phyloP scores from a whole-genome alignment of 2,888 invertebrate genomes.

The Drosophila maculinotata region DNA sequence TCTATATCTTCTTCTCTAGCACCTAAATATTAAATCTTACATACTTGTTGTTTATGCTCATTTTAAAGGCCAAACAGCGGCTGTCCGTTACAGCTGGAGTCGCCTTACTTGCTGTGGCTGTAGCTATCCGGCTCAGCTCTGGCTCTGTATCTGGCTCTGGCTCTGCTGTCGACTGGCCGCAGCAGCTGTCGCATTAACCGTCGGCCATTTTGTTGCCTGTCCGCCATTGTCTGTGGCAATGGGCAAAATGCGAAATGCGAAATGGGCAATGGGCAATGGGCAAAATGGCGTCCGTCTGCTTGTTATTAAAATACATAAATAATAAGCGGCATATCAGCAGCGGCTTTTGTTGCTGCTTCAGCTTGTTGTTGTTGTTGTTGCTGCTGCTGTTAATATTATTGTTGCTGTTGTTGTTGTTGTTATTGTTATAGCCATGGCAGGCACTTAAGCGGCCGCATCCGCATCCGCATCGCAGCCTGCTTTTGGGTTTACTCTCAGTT shows the following conservation, averaged over 20 bases:
- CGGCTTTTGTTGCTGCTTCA: constrained; percentile 75
- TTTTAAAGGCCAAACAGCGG: constrained; percentile 50
- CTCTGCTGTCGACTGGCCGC: constrained; percentile 40
- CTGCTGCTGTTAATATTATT: constrained; percentile 6
- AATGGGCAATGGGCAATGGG: constrained; percentile 34
- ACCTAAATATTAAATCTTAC: neutral
- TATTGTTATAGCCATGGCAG: constrained; percentile 77
- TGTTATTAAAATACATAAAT: constrained; percentile 81
- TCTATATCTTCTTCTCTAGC: constrained; percentile 3
- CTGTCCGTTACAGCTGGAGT: constrained; percentile 45
- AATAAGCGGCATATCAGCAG: constrained; percentile 82
- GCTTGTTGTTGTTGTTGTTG: constrained; percentile 44
- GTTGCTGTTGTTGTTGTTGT: constrained; percentile 34
- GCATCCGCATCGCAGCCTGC: constrained; percentile 39
- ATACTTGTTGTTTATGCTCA: constrained; percentile 53
- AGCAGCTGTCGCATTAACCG: constrained; percentile 81
- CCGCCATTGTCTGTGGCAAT: constrained; percentile 77
- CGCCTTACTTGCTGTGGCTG: constrained; percentile 39
- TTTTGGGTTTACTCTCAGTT: constrained; percentile 11
- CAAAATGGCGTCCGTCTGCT: constrained; percentile 59
- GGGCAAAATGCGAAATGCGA: constrained; percentile 15
- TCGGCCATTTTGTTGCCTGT: constrained; percentile 77
- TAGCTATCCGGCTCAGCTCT: constrained; percentile 16
- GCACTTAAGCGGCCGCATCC: constrained; percentile 81
- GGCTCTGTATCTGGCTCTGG: too few relatives aligned